These are phyloP conservation scores for Loxodonta africana DNA, from an alignment of 2,113 vertebrate species.

Conservation along the genomic window DNA sequence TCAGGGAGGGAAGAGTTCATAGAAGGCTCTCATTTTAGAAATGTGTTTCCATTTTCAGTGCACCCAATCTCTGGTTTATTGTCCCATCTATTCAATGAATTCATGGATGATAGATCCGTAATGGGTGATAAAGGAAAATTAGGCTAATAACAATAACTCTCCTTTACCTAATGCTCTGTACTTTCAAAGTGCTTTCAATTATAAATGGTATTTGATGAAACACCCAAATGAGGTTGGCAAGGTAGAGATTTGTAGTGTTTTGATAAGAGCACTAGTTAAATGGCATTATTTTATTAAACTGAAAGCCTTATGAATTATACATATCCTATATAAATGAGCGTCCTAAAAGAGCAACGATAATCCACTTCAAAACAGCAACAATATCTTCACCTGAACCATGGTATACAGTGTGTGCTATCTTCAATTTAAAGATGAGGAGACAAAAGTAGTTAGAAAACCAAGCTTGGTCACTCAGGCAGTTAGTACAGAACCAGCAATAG, in stretches of 20 bases:
- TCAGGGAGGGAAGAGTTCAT: neutral
- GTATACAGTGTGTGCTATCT: neutral
- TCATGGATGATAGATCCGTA: slow-evolving; percentile 46
- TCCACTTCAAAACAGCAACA: neutral
- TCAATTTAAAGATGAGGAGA: slow-evolving; percentile 37
- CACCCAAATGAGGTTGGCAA: neutral
- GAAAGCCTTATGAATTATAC: neutral
- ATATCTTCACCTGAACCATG: neutral
- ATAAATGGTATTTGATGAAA: slow-evolving; percentile 52
- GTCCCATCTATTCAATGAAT: slow-evolving; percentile 55
- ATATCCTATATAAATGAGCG: neutral
- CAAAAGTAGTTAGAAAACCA: slow-evolving; percentile 22
- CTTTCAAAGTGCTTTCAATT: slow-evolving; percentile 60
- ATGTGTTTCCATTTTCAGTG: slow-evolving; percentile 31
- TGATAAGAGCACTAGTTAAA: neutral
- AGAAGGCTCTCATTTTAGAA: neutral
- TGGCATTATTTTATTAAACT: slow-evolving; percentile 27
- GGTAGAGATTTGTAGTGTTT: slow-evolving; percentile 21
- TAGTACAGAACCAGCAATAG: neutral
- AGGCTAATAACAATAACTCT: slow-evolving; percentile 58
- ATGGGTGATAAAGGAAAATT: slow-evolving; percentile 52
- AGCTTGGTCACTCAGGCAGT: neutral
- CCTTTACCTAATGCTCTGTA: slow-evolving; percentile 45
- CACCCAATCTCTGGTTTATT: slow-evolving; percentile 21
- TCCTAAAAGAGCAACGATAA: neutral